These are phyloP conservation scores for Stegodyphus dumicola DNA, from an alignment of 1,140 invertebrate genomes.

Conservation along the genomic window DNA sequence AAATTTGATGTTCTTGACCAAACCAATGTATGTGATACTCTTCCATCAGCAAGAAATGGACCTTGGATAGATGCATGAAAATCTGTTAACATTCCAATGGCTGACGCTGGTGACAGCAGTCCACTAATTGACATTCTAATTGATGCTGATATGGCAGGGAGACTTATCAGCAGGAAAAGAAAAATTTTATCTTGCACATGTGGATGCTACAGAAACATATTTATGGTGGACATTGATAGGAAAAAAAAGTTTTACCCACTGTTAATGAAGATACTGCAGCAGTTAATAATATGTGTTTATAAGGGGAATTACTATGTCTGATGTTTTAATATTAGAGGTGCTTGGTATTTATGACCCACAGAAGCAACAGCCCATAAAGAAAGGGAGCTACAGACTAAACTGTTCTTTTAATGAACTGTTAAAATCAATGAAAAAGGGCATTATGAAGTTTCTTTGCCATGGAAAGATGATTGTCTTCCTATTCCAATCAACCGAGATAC, in stretches of 20 bases:
- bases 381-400: background rate
- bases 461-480: background rate
- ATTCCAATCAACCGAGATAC: background rate
- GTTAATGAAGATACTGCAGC: background rate
- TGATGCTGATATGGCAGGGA: background rate
- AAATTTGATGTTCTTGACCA: background rate
- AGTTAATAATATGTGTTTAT: background rate
- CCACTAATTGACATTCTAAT: too few species aligned
- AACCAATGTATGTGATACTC: background rate
- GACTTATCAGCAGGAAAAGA: background rate
- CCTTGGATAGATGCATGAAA: background rate
- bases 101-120: background rate
- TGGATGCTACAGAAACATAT: background rate
- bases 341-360: background rate
- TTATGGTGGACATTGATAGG: background rate
- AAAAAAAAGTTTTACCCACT: background rate
- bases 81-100: background rate
- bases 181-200: background rate
- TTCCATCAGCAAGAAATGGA: background rate
- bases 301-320: background rate
- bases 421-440: background rate
- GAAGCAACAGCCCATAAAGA: too few species aligned
- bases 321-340: background rate
- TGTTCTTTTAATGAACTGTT: background rate
- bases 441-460: slow-evolving; percentile 13